Conservation (phyloP, 2,797 vertebrate genomes). For the Anguilla pacifica region DNA sequence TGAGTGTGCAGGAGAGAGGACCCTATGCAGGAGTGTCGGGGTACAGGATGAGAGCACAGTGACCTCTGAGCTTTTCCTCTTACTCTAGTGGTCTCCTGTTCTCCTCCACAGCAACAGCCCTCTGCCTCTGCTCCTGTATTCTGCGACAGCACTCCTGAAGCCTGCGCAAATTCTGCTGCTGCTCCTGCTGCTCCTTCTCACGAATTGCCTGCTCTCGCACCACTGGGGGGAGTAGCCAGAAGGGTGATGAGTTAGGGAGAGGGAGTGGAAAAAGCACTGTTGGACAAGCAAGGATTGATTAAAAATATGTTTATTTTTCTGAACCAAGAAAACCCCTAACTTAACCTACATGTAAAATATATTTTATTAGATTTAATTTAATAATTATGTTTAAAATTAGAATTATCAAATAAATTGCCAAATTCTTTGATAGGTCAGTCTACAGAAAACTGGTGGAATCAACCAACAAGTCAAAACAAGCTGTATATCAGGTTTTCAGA, state of each 20-base stretch:
- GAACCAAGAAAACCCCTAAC: too few species aligned
- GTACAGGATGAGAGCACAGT: background rate
- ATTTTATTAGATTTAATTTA: too few species aligned
- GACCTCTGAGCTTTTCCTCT: background rate
- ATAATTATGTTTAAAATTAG: too few species aligned
- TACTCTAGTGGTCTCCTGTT: background rate
- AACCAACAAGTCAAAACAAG: too few species aligned
- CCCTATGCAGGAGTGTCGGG: background rate
- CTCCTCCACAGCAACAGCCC: background rate
- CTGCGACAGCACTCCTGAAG: background rate
- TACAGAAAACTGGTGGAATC: too few species aligned
- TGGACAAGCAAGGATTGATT: too few species aligned
- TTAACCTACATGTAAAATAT: too few species aligned
- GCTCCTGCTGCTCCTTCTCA: background rate
- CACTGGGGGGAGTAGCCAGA: background rate
- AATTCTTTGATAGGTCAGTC: too few species aligned
- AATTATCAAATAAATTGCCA: too few species aligned
- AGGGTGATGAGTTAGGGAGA: background rate
- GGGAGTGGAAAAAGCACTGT: too few species aligned
- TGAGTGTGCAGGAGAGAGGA: background rate
- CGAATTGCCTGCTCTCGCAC: background rate
- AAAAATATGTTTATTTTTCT: too few species aligned
- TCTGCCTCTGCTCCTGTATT: background rate
- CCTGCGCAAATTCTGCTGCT: background rate
- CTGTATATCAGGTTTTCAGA: too few species aligned